Base-by-base conservation (phyloP, 2,797 vertebrate genomes). In the Vireo griseus region DNA sequence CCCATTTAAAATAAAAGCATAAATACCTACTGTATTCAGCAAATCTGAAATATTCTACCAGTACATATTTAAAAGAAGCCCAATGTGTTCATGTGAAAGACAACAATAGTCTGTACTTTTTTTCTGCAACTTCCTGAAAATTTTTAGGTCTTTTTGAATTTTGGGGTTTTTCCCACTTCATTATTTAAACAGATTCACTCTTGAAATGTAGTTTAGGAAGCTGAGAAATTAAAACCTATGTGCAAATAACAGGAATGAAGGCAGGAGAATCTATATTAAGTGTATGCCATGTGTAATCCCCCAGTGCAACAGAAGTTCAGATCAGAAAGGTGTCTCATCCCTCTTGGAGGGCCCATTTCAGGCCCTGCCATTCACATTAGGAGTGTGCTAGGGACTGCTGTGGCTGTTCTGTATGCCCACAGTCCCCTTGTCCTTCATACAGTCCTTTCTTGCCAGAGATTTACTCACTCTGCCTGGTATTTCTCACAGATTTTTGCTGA, bases 1-100 rank as follows among this genome's bases (percentile, higher is more conserved):
- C 42, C 96, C 96, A 94, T 97, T 97, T 92, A 91, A 93, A 97
- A 94, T 96, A 96, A 93, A 96, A 92, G 89, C 68, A 96, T 94
- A 92, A 95, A 93, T 96, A 94, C 66, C 80, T 96, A 96, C 96
- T 96, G 81, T 96, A 95, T 94, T 94, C 95, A 96, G 89, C 88
- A 95, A 51, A 86, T 82, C 50, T 73, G 73, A 87, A 92, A 89
- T 78, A 20, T 67, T 92, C 58, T 83, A 77, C 54, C 58, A 51
- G 31, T 75, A 62, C 40, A 63, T 92, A 90, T 80, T 94, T 95
- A 97, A 97, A 90, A 67, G 63, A 77, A 31, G 83, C 16, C 67
- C 59, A 81, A 10, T 31, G 29, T 79, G 52, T 90, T 90, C 35
- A 10, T 77, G 79, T 68, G 55, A 93, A 95, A 97, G 67, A 71